Base-by-base conservation (phyloP, 37 sponge, comb jelly and placozoan species). In the Petrosia ficiformis region DNA sequence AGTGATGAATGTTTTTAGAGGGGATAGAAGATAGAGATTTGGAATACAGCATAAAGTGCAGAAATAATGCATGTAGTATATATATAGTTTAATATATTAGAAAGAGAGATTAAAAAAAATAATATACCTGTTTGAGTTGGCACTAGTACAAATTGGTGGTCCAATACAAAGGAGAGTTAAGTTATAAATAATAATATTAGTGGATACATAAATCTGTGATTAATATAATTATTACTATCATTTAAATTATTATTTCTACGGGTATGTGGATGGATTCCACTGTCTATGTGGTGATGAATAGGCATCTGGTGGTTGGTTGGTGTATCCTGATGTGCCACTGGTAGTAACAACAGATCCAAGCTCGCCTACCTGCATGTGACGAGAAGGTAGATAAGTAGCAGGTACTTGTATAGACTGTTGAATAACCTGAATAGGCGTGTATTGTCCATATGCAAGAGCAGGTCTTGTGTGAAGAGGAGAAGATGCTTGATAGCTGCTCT, bases 371-470 rank as follows among this genome's bases (percentile, higher is more conserved):
- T 8, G 14, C 54, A 14, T 48, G 14, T 48, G 54, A 48, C 54
- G 54, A 19, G 54, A 14, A 48, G 54, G 54, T 14, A 48, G 54
- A 48, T 48, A 48, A 48, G 54, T 8, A 8, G 14, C 14, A 48
- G 54, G 54, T n/a, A n/a, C n/a, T n/a, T n/a, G n/a, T n/a, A n/a
- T n/a, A n/a, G n/a, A 10, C 54, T 48, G 54, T n/a, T 61, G 63
- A 8, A 61, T n/a, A 5, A 61, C 63, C n/a, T 61, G 63, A 5
- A 61, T 29, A 6, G 63, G 63, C 8, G 54, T 48, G 28, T 61
- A 61, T 42, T 70, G 80, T 39, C 71, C 71, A 36, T 69, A 69
- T 21, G 48, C 42, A 26, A 67, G 35, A 31, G 37, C 69, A 22
- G 39, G 60, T 25, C 48, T 28, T 16, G 30, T 42, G 39, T 70